Percentiles rank a stretch among this genome's conserved stretches.
These are phyloP conservation scores for Priocnemis perturbator DNA, from an alignment of 2,888 invertebrate species.

Conservation along the genomic window DNA sequence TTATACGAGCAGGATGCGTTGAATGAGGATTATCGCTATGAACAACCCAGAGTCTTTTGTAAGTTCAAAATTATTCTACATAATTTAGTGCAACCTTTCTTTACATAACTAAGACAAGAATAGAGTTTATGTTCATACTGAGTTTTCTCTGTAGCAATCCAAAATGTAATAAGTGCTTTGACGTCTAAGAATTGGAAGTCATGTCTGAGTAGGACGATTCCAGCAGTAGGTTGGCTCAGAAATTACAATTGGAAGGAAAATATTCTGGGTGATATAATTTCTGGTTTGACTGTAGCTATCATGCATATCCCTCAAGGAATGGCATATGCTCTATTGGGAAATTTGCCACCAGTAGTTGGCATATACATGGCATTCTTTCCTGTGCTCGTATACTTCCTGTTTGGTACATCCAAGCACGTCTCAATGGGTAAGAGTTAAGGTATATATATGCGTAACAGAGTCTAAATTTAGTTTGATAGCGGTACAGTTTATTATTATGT, in stretches of 20 bases:
- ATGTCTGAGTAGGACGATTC: constrained; percentile 72
- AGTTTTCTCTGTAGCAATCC: constrained; percentile 39
- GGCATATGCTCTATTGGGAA: constrained; percentile 78
- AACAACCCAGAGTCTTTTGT: constrained; percentile 75
- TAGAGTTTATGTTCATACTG: not conserved
- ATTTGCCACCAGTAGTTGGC: constrained; percentile 77
- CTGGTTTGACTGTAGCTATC: constrained; percentile 90
- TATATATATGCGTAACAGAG: constrained; percentile 1
- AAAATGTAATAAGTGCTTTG: constrained; percentile 38
- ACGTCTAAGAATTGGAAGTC: constrained; percentile 59
- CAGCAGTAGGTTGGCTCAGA: constrained; percentile 81
- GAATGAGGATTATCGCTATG: constrained; percentile 75
- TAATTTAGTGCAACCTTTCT: not conserved
- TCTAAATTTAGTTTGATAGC: constrained; percentile 2
- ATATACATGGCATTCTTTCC: constrained; percentile 79
- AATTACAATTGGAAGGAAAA: constrained; percentile 80
- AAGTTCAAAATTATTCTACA: constrained; percentile 49
- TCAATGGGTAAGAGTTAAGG: constrained; percentile 78
- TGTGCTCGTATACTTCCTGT: constrained; percentile 79
- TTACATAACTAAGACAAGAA: not conserved
- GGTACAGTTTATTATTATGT: constrained; percentile 26
- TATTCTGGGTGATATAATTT: constrained; percentile 83
- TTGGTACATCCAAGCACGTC: constrained; percentile 82
- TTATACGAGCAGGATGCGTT: constrained; percentile 76
- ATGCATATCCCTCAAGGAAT: constrained; percentile 91